Evolutionary conservation across 2,797 vertebrate species (phyloP), one percentile per base, ranked within the genome.

Genomic region (Hyperoplus immaculatus): DNA sequence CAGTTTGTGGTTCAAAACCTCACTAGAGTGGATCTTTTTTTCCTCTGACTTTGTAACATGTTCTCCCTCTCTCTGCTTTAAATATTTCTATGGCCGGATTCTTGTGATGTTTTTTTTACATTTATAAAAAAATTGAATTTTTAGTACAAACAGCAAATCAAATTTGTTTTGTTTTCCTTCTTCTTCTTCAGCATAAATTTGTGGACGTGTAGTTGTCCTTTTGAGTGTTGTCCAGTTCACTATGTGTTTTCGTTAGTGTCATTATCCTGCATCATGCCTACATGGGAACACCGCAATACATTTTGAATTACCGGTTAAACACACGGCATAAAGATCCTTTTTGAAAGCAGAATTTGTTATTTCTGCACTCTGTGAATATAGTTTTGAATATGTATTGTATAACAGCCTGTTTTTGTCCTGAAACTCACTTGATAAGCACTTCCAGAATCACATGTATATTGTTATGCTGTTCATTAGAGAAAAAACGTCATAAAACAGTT

Each of bases 331-430:
- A 67, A 77, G 29, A 68, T 77, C 36, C 9, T 75, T 89, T 59
- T 82, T 68, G 12, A 73, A 68, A 76, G 78, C 75, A 78, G 54
- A 80, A 85, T 77, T 74, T 84, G 56, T 83, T 83, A 64, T 88
- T 87, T 80, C 80, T 78, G 67, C 87, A 87, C 76, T 86, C 77
- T 78, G 87, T 90, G 81, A 82, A 75, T 86, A 73, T 72, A 69
- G 4, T 86, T 89, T 91, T 59, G 10, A 74, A 62, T 57, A 58
- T 80, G 60, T 90, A 69, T 83, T 81, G 75, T 80, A 81, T 12
- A 29, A 78, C 77, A 57, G 66, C 64, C 58, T 82, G 65, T 86
- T 82, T 86, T 59, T 41, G 50, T 82, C 71, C 46, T 53, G 46
- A 75, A 67, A 72, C 62, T 80, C 77, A 88, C 66, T 69, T 69